phyloP scores from a whole-genome alignment of 1,140 invertebrate genomes.

The Atopsyche davidsoni region DNA sequence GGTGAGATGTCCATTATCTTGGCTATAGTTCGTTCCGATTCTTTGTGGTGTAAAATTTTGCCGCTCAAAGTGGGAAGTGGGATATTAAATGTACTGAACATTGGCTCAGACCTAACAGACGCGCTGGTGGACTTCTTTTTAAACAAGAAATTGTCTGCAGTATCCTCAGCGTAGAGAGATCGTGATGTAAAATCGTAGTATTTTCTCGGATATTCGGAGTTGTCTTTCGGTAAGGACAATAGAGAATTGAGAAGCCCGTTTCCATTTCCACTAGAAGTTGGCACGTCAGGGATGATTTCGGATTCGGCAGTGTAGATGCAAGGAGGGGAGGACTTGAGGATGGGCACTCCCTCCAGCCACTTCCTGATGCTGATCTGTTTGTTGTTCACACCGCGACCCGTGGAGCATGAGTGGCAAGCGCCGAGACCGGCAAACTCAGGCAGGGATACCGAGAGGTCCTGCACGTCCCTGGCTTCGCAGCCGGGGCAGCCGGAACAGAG shows the following conservation, averaged over 20 bases:
- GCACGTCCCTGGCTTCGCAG: slow-evolving; percentile 46
- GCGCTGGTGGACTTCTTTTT: slow-evolving; percentile 32
- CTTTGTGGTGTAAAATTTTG: slow-evolving; percentile 25
- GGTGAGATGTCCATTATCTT: slow-evolving; percentile 35
- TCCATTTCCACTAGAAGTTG: slow-evolving; percentile 31
- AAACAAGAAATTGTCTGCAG: slow-evolving; percentile 26
- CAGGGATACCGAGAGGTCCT: slow-evolving; percentile 36
- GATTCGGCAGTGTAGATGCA: slow-evolving; percentile 3
- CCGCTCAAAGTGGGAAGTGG: slow-evolving; percentile 38
- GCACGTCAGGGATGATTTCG: slow-evolving; percentile 31
- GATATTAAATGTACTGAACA: slow-evolving; percentile 39
- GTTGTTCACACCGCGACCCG: slow-evolving; percentile 55
- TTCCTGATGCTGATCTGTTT: slow-evolving; percentile 67
- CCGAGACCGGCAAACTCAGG: slow-evolving; percentile 41
- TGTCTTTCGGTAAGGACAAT: slow-evolving; percentile 35
- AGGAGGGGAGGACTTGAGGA: slow-evolving; percentile 30
- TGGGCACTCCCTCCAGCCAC: slow-evolving; percentile 71
- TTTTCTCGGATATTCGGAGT: slow-evolving; percentile 32
- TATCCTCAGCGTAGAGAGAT: slow-evolving; percentile 27
- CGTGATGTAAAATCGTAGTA: slow-evolving; percentile 26
- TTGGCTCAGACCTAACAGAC: slow-evolving; percentile 44
- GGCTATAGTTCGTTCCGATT: slow-evolving; percentile 34
- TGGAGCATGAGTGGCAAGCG: slow-evolving; percentile 47
- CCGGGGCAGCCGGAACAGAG: slow-evolving; percentile 61
- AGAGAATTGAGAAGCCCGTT: slow-evolving; percentile 37